Base-by-base conservation (phyloP, 2,113 vertebrate genomes). In the Tenrec ecaudatus region DNA sequence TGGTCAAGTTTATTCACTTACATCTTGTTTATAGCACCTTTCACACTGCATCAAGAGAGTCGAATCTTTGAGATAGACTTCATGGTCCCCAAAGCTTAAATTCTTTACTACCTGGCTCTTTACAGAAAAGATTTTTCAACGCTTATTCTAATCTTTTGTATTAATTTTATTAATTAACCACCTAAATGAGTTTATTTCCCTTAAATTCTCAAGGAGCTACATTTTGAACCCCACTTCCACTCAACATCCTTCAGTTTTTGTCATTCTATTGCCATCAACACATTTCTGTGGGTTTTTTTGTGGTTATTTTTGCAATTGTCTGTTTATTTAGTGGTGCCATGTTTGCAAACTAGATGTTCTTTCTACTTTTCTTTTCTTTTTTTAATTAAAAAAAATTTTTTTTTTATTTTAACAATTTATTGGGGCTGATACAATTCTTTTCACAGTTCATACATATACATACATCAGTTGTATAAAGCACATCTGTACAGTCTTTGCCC, bases 301-400 rank as follows among this genome's bases (percentile, higher is more conserved):
- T 47, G 43, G 5, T 2, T n/a, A n/a, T n/a, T n/a, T 33, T 98
- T 98, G 97, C 98, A 98, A 98, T 98, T 98, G 98, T 98, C 98
- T 98, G 98, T 98, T 99, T 98, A 96, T 99, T 99, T 98, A 98
- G 98, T 98, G 98, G 98, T 98, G 98, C 98, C 94, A 98, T 97
- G 47, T 97, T 97, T 98, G 98, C 98, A 98, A 98, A 98, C 98
- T 98, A 98, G 98, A 53, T 53, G 98, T 98, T 98, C 98, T 89
- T 98, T 97, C 96, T 97, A 97, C 92, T 94, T 97, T 97, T 93
- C 95, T 23, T 97, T 95, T 96, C 95, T n/a, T n/a, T n/a, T n/a
- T n/a, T n/a, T n/a, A n/a, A n/a, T n/a, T n/a, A n/a, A n/a, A n/a
- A n/a, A n/a, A n/a, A n/a, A n/a, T n/a, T n/a, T n/a, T n/a, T n/a